Conservation (phyloP, 2,888 invertebrate genomes). For the Lycocerus yunnanus region DNA sequence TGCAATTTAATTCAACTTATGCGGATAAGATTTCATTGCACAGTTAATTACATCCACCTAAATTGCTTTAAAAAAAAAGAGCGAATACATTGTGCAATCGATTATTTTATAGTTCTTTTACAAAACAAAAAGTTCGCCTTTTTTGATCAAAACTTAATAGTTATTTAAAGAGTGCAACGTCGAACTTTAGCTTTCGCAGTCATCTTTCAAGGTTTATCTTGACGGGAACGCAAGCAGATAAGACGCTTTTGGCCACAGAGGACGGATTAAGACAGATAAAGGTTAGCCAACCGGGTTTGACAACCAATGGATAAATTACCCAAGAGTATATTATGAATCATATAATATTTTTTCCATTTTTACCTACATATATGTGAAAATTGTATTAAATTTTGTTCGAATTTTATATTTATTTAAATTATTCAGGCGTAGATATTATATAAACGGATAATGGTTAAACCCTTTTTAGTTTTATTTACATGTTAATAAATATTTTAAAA, state of each 20-base stretch:
- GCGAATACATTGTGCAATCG: background rate
- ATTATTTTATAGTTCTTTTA: slow-evolving; percentile 2
- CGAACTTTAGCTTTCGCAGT: slow-evolving; percentile 46
- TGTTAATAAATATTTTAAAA: background rate
- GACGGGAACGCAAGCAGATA: slow-evolving; percentile 46
- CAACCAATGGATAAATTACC: slow-evolving; percentile 51
- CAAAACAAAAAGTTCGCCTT: slow-evolving; percentile 22
- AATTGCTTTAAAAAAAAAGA: background rate
- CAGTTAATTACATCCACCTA: slow-evolving; percentile 27
- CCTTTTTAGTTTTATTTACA: background rate
- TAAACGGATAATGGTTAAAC: background rate
- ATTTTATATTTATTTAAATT: background rate
- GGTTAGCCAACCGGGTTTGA: slow-evolving; percentile 49
- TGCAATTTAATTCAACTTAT: slow-evolving; percentile 29
- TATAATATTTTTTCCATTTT: slow-evolving; percentile 2
- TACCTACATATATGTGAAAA: background rate
- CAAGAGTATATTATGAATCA: slow-evolving; percentile 41
- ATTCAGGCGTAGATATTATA: background rate
- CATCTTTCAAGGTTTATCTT: slow-evolving; percentile 50
- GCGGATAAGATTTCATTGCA: slow-evolving; percentile 14
- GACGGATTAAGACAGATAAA: slow-evolving; percentile 54
- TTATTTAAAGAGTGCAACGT: slow-evolving; percentile 46
- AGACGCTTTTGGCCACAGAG: slow-evolving; percentile 46
- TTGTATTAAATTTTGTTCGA: background rate
- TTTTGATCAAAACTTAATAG: slow-evolving; percentile 43